phyloP scores from a whole-genome alignment of 64 coral and sea anemone genomes.

The Actinia tenebrosa region DNA sequence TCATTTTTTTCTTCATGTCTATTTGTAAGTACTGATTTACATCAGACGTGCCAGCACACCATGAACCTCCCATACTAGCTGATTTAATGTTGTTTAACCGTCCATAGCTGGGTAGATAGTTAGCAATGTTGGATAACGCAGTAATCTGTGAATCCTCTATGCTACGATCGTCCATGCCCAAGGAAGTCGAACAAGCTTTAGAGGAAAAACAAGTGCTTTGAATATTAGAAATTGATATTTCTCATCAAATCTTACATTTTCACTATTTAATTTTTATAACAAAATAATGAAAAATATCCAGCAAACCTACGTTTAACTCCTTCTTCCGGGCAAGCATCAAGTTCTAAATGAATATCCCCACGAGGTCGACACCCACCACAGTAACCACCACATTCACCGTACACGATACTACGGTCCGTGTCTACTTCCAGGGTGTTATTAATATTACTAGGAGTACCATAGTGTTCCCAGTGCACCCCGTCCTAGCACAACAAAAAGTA shows the following conservation, averaged over 20 bases:
- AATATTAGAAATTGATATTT: not conserved
- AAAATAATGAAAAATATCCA: not conserved
- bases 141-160: conserved; percentile 36
- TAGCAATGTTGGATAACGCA: conserved; percentile 11
- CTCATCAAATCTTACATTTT: not conserved
- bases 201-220: too few relatives aligned
- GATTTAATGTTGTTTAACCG: conserved; percentile 36
- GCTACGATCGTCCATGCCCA: conserved; percentile 55
- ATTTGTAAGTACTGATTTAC: conserved; percentile 41
- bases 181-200: conserved; percentile 26
- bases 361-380: conserved; percentile 68
- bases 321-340: conserved; percentile 57
- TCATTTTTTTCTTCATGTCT: conserved; percentile 45
- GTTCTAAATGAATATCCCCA: conserved; percentile 37
- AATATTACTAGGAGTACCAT: conserved; percentile 58
- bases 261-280: too few relatives aligned
- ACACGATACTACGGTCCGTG: conserved; percentile 37
- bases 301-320: conserved; percentile 70
- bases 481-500: conserved; percentile 33
- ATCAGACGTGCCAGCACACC: conserved; percentile 18
- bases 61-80: conserved; percentile 18
- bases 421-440: conserved; percentile 54
- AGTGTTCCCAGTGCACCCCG: conserved; percentile 57
- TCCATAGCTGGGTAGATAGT: conserved; percentile 21
- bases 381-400: conserved; percentile 71